A percentile compares a stretch with the other conserved stretches of the same genome.
These are phyloP conservation scores for Sinhomidia bicolor DNA, from an alignment of 2,888 invertebrate genomes.

Conservation along the genomic window DNA sequence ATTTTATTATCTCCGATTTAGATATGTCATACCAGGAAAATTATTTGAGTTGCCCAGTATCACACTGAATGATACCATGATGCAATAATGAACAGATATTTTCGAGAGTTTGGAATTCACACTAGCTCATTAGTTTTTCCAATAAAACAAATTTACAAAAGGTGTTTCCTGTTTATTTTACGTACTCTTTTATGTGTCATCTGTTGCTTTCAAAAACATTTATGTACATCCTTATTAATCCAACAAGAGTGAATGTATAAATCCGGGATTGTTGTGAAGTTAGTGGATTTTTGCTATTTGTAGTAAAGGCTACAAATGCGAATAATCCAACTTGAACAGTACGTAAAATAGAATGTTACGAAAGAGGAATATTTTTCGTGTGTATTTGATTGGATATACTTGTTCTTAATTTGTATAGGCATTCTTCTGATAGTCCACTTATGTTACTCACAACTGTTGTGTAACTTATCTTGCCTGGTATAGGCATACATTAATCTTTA, in stretches of 20 bases:
- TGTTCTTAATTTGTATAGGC: not conserved
- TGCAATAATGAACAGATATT: too few species aligned
- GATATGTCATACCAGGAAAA: not conserved
- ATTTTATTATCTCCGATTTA: not conserved
- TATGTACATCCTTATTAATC: not conserved
- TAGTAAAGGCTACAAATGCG: not conserved
- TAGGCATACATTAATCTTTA: too few species aligned
- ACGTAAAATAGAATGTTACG: not conserved
- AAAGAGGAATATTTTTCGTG: not conserved
- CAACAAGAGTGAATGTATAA: constrained; percentile 9
- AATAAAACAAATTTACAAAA: constrained; percentile 42
- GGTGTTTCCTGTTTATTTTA: constrained; percentile 36
- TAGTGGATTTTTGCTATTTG: constrained; percentile 13
- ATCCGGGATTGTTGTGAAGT: constrained; percentile 34
- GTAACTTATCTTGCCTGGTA: too few species aligned
- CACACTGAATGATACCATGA: too few species aligned
- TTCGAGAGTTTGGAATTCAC: too few species aligned
- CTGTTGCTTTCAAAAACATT: not conserved
- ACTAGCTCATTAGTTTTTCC: not conserved
- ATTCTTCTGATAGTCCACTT: too few species aligned
- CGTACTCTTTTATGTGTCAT: not conserved
- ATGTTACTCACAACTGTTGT: too few species aligned
- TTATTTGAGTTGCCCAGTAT: too few species aligned
- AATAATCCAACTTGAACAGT: not conserved
- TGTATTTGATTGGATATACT: not conserved